Base-by-base conservation (phyloP, 2,888 invertebrate genomes). In the Trichacis sp. region DNA sequence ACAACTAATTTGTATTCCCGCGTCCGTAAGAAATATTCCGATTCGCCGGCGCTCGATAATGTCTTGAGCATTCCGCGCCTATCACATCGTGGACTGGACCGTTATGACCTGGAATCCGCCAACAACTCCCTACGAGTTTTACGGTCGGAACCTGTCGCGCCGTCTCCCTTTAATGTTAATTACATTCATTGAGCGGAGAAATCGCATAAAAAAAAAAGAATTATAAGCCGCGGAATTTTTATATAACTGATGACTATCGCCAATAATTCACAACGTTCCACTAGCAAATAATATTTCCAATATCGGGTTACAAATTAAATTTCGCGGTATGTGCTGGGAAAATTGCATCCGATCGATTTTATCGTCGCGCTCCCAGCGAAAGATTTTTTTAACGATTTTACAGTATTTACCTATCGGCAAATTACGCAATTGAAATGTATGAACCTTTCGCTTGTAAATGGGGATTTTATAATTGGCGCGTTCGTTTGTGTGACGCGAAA, bases 101-200 rank as follows among this genome's bases (percentile, higher is more conserved):
- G 73, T 73, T 73, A 73, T 73, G 73, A 71, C 72, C 72, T 73
- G 71, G 73, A 74, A 74, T 74, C 71, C 68, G 47, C 20, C 57
- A 17, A 29, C 33, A 49, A 20, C 49, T 42, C 62, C 64, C 62
- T 58, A 50, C 62, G 62, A 58, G 66, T 66, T 66, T 66, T 53
- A 59, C 56, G 55, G 48, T 51, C 50, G 19, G 63, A 29, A 64
- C 50, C 49, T 59, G 59, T 64, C 64, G 49, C 48, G 56, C 56
- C 43, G 33, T 49, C 66, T 61, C 64, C 57, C 57, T 62, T 63
- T 52, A 59, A 64, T 53, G 64, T 68, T 69, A 70, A 70, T 69
- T 64, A 40, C 52, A 64, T 62, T 69, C 59, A 69, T 66, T 64
- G 69, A 43, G 33, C 57, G 59, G 55, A 56, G 57, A 55, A 52